These are phyloP conservation scores for Euwallacea fornicatus DNA, from an alignment of 1,140 invertebrate species.

Conservation along the genomic window DNA sequence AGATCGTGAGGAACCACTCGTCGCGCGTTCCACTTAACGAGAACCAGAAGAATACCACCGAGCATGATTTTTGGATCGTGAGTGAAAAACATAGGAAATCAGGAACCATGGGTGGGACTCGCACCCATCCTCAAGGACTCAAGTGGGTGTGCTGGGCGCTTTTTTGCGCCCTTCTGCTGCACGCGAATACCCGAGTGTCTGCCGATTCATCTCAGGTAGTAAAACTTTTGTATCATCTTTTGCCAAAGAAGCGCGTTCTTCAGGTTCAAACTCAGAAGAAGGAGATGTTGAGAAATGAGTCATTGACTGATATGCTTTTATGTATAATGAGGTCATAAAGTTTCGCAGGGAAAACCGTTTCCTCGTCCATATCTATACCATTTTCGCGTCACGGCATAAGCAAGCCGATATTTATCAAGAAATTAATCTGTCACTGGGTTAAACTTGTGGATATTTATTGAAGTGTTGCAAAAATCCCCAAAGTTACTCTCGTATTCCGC, in stretches of 20 bases:
- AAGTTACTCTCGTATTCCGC: neutral
- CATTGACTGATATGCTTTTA: too few relatives aligned
- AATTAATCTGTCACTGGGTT: too few relatives aligned
- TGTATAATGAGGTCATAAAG: too few relatives aligned
- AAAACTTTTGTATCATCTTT: slow-evolving; percentile 1
- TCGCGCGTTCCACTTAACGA: too few relatives aligned
- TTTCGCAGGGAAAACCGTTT: too few relatives aligned
- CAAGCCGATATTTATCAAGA: too few relatives aligned
- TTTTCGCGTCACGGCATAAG: too few relatives aligned
- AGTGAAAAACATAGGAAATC: slow-evolving; percentile 8
- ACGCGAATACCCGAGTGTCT: slow-evolving; percentile 19
- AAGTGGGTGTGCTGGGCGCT: slow-evolving; percentile 23
- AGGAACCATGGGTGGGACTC: slow-evolving; percentile 11
- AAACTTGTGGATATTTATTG: too few relatives aligned
- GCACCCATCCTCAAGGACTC: slow-evolving; percentile 19
- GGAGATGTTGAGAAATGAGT: too few relatives aligned
- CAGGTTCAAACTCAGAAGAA: too few relatives aligned
- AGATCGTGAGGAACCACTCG: neutral
- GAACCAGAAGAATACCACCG: neutral
- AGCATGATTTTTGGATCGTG: slow-evolving; percentile 28
- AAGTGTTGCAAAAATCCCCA: too few relatives aligned
- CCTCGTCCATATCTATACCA: too few relatives aligned
- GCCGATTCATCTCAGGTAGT: slow-evolving; percentile 25
- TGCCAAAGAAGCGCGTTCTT: neutral
- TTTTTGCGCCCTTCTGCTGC: slow-evolving; percentile 29